These are phyloP conservation scores for Squalus acanthias DNA, from an alignment of 2,797 vertebrate genomes.

Conservation along the genomic window DNA sequence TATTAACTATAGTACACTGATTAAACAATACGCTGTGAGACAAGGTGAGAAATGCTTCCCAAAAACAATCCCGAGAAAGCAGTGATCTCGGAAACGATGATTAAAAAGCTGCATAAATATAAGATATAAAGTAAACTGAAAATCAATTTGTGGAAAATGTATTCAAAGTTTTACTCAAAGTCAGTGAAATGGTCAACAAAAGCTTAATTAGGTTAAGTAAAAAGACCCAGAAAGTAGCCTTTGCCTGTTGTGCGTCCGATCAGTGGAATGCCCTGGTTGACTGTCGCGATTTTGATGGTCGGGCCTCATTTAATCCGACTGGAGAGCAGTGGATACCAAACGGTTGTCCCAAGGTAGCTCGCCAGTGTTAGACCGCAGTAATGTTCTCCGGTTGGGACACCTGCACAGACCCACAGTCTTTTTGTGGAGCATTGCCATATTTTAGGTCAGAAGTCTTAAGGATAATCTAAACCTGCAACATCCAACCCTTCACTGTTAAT, in stretches of 20 bases:
- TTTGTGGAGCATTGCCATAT: not conserved
- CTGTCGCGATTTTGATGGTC: not conserved
- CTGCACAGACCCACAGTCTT: not conserved
- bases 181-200: not conserved
- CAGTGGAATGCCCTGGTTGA: too few relatives aligned
- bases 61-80: not conserved
- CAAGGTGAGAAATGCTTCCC: not conserved
- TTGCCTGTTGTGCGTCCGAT: too few relatives aligned
- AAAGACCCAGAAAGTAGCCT: not conserved
- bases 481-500: not conserved
- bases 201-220: not conserved
- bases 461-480: not conserved
- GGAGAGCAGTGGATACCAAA: not conserved
- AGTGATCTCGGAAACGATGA: not conserved
- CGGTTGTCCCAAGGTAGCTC: not conserved
- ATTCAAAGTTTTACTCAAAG: not conserved
- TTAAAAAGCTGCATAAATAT: not conserved
- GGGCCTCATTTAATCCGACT: not conserved
- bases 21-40: not conserved
- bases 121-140: not conserved
- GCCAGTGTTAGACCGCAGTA: not conserved
- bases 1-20: not conserved
- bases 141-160: not conserved
- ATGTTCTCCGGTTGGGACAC: too few relatives aligned
- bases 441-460: not conserved